Percentiles rank a stretch among this genome's conserved stretches.
Conservation (phyloP, 1,140 invertebrate genomes). For the Ostrea edulis region DNA sequence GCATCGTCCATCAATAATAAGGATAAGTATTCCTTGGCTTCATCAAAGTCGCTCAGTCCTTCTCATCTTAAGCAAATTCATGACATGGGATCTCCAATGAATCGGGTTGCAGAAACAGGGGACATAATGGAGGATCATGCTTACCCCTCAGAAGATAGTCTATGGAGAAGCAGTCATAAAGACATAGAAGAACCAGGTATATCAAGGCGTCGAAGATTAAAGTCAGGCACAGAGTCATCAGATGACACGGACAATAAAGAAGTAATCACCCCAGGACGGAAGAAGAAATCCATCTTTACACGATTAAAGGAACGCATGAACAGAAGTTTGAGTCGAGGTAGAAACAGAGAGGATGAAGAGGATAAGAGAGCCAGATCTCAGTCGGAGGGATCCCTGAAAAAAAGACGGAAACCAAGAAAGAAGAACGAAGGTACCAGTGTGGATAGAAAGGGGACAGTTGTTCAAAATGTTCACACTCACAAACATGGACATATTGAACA, state of each 20-base stretch:
- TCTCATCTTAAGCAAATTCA: not conserved
- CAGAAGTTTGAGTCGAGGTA: constrained; percentile 57
- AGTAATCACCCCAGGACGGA: constrained; percentile 51
- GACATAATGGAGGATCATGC: not conserved
- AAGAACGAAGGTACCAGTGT: constrained; percentile 13
- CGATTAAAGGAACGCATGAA: constrained; percentile 62
- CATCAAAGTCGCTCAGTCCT: constrained; percentile 44
- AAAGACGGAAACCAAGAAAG: constrained; percentile 46
- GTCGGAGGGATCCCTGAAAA: constrained; percentile 38
- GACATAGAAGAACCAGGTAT: not conserved
- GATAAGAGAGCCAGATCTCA: not conserved
- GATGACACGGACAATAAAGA: constrained; percentile 51
- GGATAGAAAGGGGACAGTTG: not conserved
- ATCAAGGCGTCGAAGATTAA: constrained; percentile 11
- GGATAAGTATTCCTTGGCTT: not conserved
- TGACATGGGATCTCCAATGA: not conserved
- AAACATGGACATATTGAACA: constrained; percentile 50
- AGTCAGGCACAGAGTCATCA: constrained; percentile 49
- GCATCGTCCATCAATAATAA: constrained; percentile 26
- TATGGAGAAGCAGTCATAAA: not conserved
- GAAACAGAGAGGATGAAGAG: constrained; percentile 48
- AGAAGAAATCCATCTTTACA: constrained; percentile 67
- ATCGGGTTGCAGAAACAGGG: not conserved
- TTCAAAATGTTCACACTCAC: constrained; percentile 44
- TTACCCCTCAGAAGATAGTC: not conserved